phyloP scores from a whole-genome alignment of 1,140 invertebrate genomes.

The Drosophila bipectinata region DNA sequence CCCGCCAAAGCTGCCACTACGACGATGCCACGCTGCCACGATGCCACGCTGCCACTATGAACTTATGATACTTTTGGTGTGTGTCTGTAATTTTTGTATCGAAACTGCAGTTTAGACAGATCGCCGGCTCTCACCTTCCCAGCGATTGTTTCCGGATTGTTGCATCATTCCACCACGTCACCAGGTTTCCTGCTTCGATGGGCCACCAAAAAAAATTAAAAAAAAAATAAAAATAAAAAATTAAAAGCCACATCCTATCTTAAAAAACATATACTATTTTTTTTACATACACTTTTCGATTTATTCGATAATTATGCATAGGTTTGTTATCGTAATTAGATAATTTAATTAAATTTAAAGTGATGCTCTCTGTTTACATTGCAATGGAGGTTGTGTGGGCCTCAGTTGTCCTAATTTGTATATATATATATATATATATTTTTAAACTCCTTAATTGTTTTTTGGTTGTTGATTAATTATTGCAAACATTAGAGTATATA shows the following conservation, averaged over 20 bases:
- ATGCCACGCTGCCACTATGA: slow-evolving; percentile 3
- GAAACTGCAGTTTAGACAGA: neutral
- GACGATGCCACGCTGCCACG: neutral
- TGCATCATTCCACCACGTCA: slow-evolving; percentile 1
- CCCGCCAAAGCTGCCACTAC: neutral
- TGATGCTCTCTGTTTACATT: slow-evolving; percentile 48
- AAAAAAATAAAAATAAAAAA: neutral
- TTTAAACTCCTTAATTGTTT: slow-evolving; percentile 30
- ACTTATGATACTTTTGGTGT: slow-evolving; percentile 35
- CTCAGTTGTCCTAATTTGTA: slow-evolving; percentile 24
- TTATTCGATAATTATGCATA: slow-evolving; percentile 45
- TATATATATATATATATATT: slow-evolving; percentile 18
- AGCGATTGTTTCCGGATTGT: slow-evolving; percentile 10
- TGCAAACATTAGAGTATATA: slow-evolving; percentile 24
- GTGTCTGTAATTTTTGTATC: slow-evolving; percentile 15
- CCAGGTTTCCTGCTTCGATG: slow-evolving; percentile 8
- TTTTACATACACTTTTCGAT: slow-evolving; percentile 29
- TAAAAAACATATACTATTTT: neutral
- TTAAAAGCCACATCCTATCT: slow-evolving; percentile 7
- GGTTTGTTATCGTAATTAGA: slow-evolving; percentile 38
- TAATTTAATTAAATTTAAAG: slow-evolving; percentile 50
- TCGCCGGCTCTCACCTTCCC: neutral
- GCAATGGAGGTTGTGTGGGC: slow-evolving; percentile 6
- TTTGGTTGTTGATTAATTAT: slow-evolving; percentile 24
- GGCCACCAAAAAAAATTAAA: neutral